These are phyloP conservation scores for Melanotaenia boesemani DNA, from an alignment of 2,797 vertebrate genomes.

Conservation along the genomic window DNA sequence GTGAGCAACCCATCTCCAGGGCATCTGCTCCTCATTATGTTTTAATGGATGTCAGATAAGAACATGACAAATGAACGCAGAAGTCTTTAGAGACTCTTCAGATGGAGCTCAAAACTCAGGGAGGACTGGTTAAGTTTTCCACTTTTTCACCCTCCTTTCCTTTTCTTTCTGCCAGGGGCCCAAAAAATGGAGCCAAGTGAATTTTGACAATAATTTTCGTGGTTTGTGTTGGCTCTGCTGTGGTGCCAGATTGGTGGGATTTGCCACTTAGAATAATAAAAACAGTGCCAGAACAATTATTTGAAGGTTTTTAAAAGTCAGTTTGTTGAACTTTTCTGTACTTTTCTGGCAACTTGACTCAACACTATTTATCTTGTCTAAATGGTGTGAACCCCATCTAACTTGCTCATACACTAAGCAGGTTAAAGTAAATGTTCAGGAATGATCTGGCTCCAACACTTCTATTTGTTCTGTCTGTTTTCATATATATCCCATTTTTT, in stretches of 20 bases:
- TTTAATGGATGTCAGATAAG: slow-evolving; percentile 83
- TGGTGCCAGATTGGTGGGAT: slow-evolving; percentile 74
- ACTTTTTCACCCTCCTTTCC: slow-evolving; percentile 48
- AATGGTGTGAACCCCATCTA: slow-evolving; percentile 49
- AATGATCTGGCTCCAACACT: slow-evolving; percentile 42
- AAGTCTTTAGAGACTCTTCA: slow-evolving; percentile 59
- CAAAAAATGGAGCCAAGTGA: slow-evolving; percentile 47
- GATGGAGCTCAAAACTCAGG: slow-evolving; percentile 72
- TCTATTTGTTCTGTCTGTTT: slow-evolving; percentile 43
- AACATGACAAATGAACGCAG: slow-evolving; percentile 76
- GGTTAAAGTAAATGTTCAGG: slow-evolving; percentile 48
- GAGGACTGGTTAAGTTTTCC: slow-evolving; percentile 33
- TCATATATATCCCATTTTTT: slow-evolving; percentile 33
- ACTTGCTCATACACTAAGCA: slow-evolving; percentile 47
- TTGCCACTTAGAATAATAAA: slow-evolving; percentile 70
- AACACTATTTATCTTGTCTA: slow-evolving; percentile 54
- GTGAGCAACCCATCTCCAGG: slow-evolving; percentile 64
- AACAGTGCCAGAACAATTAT: slow-evolving; percentile 65
- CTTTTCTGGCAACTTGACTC: slow-evolving; percentile 51
- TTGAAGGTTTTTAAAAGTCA: slow-evolving; percentile 62
- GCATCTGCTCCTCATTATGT: slow-evolving; percentile 81
- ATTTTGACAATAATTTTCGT: slow-evolving; percentile 70
- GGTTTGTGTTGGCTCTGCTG: slow-evolving; percentile 68
- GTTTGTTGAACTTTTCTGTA: slow-evolving; percentile 65
- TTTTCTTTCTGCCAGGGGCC: slow-evolving; percentile 43